phyloP scores from a whole-genome alignment of 2,888 invertebrate genomes.

The Cremastobaeus sp. region DNA sequence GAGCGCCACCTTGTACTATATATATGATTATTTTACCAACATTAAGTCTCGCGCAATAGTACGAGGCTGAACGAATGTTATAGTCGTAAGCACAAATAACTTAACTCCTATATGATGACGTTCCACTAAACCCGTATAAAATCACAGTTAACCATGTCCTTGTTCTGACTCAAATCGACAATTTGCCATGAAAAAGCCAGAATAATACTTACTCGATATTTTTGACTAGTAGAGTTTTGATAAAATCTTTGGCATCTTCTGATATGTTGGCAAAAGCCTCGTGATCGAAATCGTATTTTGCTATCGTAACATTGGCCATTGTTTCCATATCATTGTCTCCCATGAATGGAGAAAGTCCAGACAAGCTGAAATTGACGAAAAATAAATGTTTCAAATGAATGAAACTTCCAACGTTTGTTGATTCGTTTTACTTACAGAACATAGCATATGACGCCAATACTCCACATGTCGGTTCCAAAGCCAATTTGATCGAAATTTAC shows the following conservation, averaged over 20 bases:
- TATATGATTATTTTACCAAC: too few species aligned
- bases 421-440: slow-evolving; percentile 89
- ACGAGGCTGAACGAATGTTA: too few species aligned
- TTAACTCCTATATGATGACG: too few species aligned
- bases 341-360: slow-evolving; percentile 99
- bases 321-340: slow-evolving; percentile 98
- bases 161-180: background rate
- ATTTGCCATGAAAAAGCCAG: background rate
- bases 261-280: slow-evolving; percentile 97
- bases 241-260: slow-evolving; percentile 97
- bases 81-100: too few species aligned
- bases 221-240: slow-evolving; percentile 92
- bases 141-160: background rate
- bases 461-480: slow-evolving; percentile 99
- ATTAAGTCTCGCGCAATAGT: too few species aligned
- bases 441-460: slow-evolving; percentile 98
- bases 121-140: background rate
- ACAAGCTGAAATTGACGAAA: slow-evolving; percentile 82
- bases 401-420: background rate
- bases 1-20: too few species aligned
- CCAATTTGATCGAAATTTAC: slow-evolving; percentile 98
- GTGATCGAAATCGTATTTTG: slow-evolving; percentile 98
- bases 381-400: too few species aligned
- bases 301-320: slow-evolving; percentile 98
- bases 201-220: slow-evolving; percentile 89